phyloP scores from a whole-genome alignment of 2,888 invertebrate species.

The Trichogramma dendrolimi region DNA sequence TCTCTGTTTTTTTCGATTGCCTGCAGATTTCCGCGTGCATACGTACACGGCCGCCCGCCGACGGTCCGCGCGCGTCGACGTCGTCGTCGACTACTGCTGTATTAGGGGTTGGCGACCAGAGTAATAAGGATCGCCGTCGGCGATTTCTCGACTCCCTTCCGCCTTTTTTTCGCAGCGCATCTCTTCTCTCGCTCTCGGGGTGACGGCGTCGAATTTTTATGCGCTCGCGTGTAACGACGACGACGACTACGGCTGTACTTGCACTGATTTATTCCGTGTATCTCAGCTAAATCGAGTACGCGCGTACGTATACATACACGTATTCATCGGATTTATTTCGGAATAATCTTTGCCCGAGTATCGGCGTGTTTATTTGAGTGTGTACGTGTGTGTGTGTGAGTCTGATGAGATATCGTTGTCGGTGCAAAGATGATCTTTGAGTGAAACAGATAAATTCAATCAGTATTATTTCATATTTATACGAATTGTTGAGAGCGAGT shows the following conservation, averaged over 20 bases:
- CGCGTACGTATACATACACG: neutral
- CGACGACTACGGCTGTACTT: too few relatives aligned
- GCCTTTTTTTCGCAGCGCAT: neutral
- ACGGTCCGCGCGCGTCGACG: constrained; percentile 8
- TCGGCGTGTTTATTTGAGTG: constrained; percentile 10
- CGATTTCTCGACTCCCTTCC: neutral
- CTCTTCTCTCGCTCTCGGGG: too few relatives aligned
- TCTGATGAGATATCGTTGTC: constrained; percentile 13
- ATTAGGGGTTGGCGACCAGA: constrained; percentile 2
- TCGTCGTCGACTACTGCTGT: constrained; percentile 8
- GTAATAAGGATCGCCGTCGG: constrained; percentile 6
- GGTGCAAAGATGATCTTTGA: too few relatives aligned
- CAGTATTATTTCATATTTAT: too few relatives aligned
- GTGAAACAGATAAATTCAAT: too few relatives aligned
- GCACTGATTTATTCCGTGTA: too few relatives aligned
- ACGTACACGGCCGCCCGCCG: too few relatives aligned
- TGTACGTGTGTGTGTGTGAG: neutral
- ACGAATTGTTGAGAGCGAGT: too few relatives aligned
- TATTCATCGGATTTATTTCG: neutral
- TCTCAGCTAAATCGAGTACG: too few relatives aligned
- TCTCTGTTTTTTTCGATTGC: constrained; percentile 4
- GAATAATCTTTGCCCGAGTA: constrained; percentile 11
- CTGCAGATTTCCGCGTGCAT: constrained; percentile 9
- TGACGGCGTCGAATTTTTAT: too few relatives aligned
- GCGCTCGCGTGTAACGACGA: too few relatives aligned